Conservation (phyloP, 1,140 invertebrate species). For the Calliopsis andreniformis region DNA sequence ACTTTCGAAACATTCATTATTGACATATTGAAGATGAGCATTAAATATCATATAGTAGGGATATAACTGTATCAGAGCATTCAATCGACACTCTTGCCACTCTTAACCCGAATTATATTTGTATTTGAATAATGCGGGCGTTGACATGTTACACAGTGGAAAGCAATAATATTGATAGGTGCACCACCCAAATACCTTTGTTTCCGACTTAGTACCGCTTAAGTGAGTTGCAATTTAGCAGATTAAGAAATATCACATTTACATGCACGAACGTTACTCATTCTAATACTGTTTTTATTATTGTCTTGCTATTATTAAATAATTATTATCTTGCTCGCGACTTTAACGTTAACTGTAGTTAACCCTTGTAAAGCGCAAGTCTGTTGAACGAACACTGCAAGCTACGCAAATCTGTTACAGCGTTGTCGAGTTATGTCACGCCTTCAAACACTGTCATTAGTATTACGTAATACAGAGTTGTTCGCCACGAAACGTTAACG, state of each 20-base stretch:
- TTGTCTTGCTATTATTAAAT: no score
- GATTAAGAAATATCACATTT: no score
- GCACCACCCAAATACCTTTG: not conserved
- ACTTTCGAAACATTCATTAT: slow-evolving; percentile 19
- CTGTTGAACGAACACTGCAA: not conserved
- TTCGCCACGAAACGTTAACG: no score
- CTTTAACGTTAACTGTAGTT: no score
- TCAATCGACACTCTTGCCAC: not conserved
- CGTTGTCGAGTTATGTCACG: not conserved
- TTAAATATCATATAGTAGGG: not conserved
- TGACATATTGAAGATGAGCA: slow-evolving; percentile 10
- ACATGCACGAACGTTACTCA: no score
- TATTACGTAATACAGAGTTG: not conserved
- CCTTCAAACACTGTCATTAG: not conserved
- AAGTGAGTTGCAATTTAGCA: not conserved
- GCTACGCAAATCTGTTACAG: not conserved
- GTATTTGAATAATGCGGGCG: no score
- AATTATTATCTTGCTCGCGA: no score
- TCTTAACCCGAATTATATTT: not conserved
- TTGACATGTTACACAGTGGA: not conserved
- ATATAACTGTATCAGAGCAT: not conserved
- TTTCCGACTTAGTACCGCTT: not conserved
- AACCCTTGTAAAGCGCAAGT: no score
- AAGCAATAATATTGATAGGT: not conserved
- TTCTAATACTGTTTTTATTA: no score